Conservation (phyloP, 2,113 vertebrate genomes). For the Onychostoma macrolepis region DNA sequence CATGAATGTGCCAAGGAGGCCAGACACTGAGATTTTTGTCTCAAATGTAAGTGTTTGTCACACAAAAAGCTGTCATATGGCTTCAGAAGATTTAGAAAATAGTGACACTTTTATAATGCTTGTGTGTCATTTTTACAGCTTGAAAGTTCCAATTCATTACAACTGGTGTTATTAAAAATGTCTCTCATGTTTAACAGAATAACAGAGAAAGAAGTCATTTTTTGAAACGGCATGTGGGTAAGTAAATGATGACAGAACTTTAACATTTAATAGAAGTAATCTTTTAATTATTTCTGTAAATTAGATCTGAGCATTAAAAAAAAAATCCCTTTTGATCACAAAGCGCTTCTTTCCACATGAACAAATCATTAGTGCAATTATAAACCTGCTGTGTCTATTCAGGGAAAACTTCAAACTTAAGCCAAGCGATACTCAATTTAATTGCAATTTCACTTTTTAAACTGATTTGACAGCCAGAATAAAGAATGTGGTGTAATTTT, state of each 20-base stretch:
- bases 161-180: not conserved
- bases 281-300: conserved; percentile 5
- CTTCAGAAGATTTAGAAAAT: not conserved
- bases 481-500: not conserved
- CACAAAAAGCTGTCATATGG: not conserved
- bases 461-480: not conserved
- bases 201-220: conserved; percentile 50
- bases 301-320: not conserved
- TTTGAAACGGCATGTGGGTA: not conserved
- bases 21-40: not conserved
- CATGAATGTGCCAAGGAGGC: not conserved
- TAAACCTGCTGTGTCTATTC: conserved; percentile 24
- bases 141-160: not conserved
- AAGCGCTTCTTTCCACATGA: conserved; percentile 32
- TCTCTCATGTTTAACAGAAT: not conserved
- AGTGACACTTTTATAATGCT: not conserved
- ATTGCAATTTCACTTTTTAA: not conserved
- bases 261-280: conserved; percentile 2
- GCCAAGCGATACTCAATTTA: not conserved
- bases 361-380: conserved; percentile 25
- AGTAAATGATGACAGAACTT: not conserved
- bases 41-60: not conserved
- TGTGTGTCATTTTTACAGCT: not conserved
- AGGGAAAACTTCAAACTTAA: not conserved
- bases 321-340: not conserved